Evolutionary conservation across 2,888 invertebrate species (phyloP), one percentile per base, ranked within the genome.

Genomic region (Corbicula japonica): DNA sequence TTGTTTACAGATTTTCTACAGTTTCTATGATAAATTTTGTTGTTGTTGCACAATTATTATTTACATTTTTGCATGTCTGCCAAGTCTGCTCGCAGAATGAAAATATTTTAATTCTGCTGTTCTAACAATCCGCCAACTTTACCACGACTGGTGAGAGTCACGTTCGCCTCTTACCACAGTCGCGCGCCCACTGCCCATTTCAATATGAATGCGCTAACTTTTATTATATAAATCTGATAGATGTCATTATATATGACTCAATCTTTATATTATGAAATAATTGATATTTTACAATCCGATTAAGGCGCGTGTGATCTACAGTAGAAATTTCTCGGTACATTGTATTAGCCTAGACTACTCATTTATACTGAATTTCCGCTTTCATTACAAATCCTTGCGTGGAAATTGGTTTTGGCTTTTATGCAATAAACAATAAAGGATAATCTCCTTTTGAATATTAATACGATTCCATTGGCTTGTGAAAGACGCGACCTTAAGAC

Each of bases 371-470:
- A 56, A 77, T 73, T 68, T 77, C 77, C 77, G 77, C 38, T 28
- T 62, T 15, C 41, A 52, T 21, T 35, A 54, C 34, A 72, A 72
- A 62, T 44, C 62, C 23, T 35, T 50, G 54, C 34, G 38, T 41
- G 34, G 21, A 28, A 62, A 72, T 44, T 70, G 69, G 73, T 69
- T 70, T 79, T 41, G 32, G 56, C 63, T 41, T 65, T 74, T 75
- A 70, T 79, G 52, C 21, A 41, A n/a, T 48, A 41, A 70, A 79
- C 74, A 79, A 79, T 79, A 66, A 65, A 75, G 71, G 70, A 62
- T 66, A 70, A 74, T 54, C 58, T 66, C 50, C 61, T 70, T 74
- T 60, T 41, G 62, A 71, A 48, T 63, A 74, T 65, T 30, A 65
- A 65, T 75, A 54, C 60, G 61, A 71, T 71, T 41, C 62, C 52